Evolutionary conservation across 2,888 invertebrate species (phyloP).

Genomic region (Lasioglossum malachurum): DNA sequence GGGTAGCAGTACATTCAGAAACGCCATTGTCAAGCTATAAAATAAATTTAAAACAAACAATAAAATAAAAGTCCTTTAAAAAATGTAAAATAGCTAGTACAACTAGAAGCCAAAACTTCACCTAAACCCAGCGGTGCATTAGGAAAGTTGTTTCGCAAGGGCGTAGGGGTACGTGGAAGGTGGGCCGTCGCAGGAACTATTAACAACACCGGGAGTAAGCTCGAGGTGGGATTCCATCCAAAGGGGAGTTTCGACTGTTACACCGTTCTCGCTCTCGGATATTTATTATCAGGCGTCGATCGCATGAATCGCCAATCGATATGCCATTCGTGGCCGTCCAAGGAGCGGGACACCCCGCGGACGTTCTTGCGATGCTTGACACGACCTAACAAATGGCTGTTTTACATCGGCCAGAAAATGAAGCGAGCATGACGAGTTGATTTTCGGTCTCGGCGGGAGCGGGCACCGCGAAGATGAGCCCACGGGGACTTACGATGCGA

Average conservation of each 20-base stretch:
- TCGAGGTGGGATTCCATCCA: conserved; percentile 43
- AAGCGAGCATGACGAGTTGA: conserved; percentile 85
- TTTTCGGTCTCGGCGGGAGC: conserved; percentile 80
- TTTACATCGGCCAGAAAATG: conserved; percentile 84
- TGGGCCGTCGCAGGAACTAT: conserved; percentile 29
- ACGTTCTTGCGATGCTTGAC: conserved; percentile 80
- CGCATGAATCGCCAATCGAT: conserved; percentile 84
- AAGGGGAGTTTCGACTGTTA: conserved; percentile 57
- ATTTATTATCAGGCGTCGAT: conserved; percentile 82
- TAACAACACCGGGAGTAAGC: conserved; percentile 70
- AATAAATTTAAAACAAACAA: no score
- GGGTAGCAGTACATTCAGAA: no score
- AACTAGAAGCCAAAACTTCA: not conserved
- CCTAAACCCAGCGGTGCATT: not conserved
- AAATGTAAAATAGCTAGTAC: not conserved
- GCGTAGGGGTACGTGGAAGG: not conserved
- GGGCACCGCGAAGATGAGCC: conserved; percentile 62
- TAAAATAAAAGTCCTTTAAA: not conserved
- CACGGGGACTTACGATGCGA: conserved; percentile 32
- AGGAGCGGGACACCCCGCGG: conserved; percentile 81
- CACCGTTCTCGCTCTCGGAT: conserved; percentile 71
- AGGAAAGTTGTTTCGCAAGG: not conserved
- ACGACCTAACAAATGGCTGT: conserved; percentile 84
- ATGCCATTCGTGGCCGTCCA: conserved; percentile 78
- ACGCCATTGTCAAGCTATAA: no score